Percentiles rank a stretch among this genome's conserved stretches.
Evolutionary conservation across 2,113 vertebrate genomes (phyloP).

Genomic region (Tachysurus fulvidraco): DNA sequence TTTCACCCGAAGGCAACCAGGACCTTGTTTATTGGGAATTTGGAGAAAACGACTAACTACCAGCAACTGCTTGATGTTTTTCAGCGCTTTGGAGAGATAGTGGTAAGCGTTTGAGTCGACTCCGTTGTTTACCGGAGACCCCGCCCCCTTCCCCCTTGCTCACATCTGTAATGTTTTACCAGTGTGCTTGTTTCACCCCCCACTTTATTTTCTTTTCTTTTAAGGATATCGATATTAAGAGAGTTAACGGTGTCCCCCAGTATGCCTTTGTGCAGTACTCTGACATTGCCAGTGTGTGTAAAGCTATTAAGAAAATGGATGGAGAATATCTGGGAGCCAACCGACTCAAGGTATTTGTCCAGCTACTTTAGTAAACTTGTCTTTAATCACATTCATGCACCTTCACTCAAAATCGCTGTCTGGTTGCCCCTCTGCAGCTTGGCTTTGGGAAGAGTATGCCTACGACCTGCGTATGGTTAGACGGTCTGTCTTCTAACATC

Average conservation of each 20-base stretch:
- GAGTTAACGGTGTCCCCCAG: conserved; percentile 94
- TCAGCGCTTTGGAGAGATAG: conserved; percentile 86
- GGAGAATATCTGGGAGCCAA: conserved; percentile 97
- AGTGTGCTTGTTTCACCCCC: not conserved
- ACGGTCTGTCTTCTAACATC: conserved; percentile 91
- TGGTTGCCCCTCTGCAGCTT: conserved; percentile 75
- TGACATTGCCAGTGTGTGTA: conserved; percentile 97
- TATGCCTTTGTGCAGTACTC: conserved; percentile 97
- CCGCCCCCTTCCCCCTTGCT: no score
- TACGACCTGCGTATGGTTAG: conserved; percentile 97
- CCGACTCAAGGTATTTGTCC: conserved; percentile 85
- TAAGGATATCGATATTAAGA: conserved; percentile 98
- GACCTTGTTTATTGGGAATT: conserved; percentile 87
- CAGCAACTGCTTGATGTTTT: conserved; percentile 87
- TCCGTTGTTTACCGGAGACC: not conserved
- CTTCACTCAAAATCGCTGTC: not conserved
- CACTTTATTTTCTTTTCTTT: not conserved
- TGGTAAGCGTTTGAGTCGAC: conserved; percentile 68
- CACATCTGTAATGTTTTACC: no score
- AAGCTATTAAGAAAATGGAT: conserved; percentile 99
- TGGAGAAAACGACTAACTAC: conserved; percentile 88
- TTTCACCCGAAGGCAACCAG: conserved; percentile 89
- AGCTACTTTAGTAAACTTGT: not conserved
- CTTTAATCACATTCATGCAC: not conserved
- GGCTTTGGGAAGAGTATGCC: conserved; percentile 99